Evolutionary conservation across 2,113 vertebrate species (phyloP).

Genomic region (Psilopogon haemacephalus): DNA sequence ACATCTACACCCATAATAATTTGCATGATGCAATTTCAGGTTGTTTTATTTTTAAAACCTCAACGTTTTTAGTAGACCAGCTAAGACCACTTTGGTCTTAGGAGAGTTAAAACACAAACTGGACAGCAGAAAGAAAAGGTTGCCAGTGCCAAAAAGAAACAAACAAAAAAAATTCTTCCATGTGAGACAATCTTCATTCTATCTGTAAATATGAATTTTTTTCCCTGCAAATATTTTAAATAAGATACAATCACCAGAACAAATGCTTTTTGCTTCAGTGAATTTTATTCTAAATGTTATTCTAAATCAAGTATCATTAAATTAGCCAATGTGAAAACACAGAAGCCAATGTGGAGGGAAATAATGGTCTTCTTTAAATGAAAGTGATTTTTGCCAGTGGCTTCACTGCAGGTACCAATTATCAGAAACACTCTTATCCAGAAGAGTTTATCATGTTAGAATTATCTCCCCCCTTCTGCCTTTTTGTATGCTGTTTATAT

Average conservation of each 20-base stretch:
- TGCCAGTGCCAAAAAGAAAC: not conserved
- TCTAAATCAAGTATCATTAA: not conserved
- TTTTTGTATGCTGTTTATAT: not conserved
- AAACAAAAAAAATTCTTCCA: not conserved
- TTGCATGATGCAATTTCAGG: not conserved
- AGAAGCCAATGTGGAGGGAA: not conserved
- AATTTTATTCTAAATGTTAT: not conserved
- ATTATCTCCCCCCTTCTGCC: not conserved
- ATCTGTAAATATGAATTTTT: not conserved
- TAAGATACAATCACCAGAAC: not conserved
- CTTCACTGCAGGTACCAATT: not conserved
- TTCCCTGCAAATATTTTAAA: not conserved
- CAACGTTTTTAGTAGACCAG: not conserved
- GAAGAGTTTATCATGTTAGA: not conserved
- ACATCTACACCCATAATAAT: not conserved
- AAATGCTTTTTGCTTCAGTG: not conserved
- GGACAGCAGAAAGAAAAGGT: not conserved
- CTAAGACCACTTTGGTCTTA: not conserved
- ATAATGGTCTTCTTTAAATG: not conserved
- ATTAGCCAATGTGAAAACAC: not conserved
- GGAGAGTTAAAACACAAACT: not conserved
- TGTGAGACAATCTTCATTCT: not conserved
- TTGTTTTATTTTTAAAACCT: not conserved
- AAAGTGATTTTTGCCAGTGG: not conserved
- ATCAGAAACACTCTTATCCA: not conserved